These are phyloP conservation scores for Salvelinus fontinalis DNA, from an alignment of 2,113 vertebrate species.

Conservation along the genomic window DNA sequence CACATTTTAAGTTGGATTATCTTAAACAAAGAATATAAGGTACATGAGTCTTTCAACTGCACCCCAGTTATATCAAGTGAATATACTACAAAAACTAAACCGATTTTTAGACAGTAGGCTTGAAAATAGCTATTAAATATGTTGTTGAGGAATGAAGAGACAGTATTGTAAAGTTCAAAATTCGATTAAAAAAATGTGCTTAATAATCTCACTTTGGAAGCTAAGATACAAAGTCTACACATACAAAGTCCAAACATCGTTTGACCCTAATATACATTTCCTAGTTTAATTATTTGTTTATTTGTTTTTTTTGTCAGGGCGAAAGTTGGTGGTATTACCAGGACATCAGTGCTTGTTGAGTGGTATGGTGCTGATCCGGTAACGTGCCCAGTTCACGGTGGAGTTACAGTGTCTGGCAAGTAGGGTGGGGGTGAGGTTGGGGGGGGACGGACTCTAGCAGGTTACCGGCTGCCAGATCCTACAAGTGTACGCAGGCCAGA, in stretches of 20 bases:
- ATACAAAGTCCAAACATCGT: neutral
- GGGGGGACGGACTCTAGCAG: slow-evolving; percentile 83
- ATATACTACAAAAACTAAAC: too few relatives aligned
- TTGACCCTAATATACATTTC: neutral
- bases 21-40: too few relatives aligned
- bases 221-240: too few relatives aligned
- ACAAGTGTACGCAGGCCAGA: slow-evolving; percentile 89
- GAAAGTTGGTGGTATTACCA: neutral
- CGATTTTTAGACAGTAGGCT: too few relatives aligned
- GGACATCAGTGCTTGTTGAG: neutral
- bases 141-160: too few relatives aligned
- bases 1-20: too few relatives aligned
- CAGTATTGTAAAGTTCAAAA: too few relatives aligned
- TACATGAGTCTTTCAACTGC: too few relatives aligned
- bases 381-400: neutral
- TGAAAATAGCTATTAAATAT: too few relatives aligned
- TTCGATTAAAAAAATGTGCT: too few relatives aligned
- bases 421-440: slow-evolving; percentile 8
- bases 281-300: neutral
- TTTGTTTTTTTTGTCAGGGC: neutral
- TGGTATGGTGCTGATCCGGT: neutral
- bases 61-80: too few relatives aligned
- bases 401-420: slow-evolving; percentile 75
- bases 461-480: slow-evolving; percentile 93
- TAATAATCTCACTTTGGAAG: too few relatives aligned